Evolutionary conservation across 2,113 vertebrate species (phyloP), one percentile per base, ranked within the genome.

Genomic region (Rattus rattus): DNA sequence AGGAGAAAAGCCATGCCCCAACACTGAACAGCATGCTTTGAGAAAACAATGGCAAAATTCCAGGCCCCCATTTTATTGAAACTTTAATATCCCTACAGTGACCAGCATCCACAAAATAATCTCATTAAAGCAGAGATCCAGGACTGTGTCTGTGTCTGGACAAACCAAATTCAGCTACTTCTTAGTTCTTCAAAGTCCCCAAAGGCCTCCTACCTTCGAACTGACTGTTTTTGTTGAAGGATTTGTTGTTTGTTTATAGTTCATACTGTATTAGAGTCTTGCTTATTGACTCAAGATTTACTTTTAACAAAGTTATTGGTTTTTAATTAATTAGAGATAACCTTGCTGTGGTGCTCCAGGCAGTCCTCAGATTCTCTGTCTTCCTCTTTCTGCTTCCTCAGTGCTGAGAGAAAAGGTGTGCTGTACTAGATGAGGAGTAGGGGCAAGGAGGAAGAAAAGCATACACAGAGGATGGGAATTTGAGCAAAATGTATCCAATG

Each of bases 11-110:
- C 95, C 52, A 39, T 52, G 56, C 88, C 70, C 65, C 90, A 54
- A 81, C 52, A 67, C 75, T 49, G 73, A 97, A 67, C 92, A 90
- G 75, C 85, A 65, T n/a, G 79, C 80, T 13, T n/a, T 30, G 93
- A 75, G 92, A 86, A 94, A 97, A 81, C 43, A 95, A 75, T 87
- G 63, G 73, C 70, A 92, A 97, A 88, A 92, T 76, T 92, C 67
- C 85, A 96, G 75, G 86, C 28, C 59, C 56, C 80, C 0, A 17
- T 36, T 85, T 92, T 88, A 65, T 43, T 80, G 43, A 86, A 93
- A 67, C 77, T 92, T 67, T 85, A 84, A 88, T 49, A 49, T 65
- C 33, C 7, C 52, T 39, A 65, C n/a, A 80, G 70, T 92, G 76
- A 92, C 13, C 36, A 36, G 5, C 49, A 36, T 91, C n/a, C 26